Percentiles rank a stretch among this genome's conserved stretches.
These are phyloP conservation scores for Erebia palarica DNA, from an alignment of 2,888 invertebrate species.

Conservation along the genomic window DNA sequence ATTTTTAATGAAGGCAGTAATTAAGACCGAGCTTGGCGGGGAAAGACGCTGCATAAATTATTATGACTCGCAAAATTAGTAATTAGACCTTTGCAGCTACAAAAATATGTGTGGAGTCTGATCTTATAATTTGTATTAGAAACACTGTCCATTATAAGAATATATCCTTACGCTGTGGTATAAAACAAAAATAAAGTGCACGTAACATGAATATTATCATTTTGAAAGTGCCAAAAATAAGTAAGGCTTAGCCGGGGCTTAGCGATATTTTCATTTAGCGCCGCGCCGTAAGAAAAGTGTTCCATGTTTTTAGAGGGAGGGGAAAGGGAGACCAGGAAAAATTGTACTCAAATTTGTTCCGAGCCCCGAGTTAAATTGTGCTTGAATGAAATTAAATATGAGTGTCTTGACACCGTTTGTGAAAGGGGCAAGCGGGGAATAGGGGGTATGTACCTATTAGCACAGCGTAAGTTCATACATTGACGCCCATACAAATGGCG, in stretches of 20 bases:
- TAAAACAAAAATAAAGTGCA: no score
- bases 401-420: neutral
- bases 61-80: conserved; percentile 1
- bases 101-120: no score
- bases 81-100: neutral
- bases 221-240: conserved; percentile 19
- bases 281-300: conserved; percentile 4
- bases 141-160: no score
- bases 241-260: neutral
- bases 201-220: conserved; percentile 1
- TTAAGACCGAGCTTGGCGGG: conserved; percentile 1
- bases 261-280: conserved; percentile 16
- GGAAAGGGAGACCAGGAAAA: conserved; percentile 1
- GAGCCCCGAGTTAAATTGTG: conserved; percentile 18
- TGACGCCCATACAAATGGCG: no score
- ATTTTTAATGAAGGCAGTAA: conserved; percentile 4
- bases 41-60: conserved; percentile 4
- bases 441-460: neutral
- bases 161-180: no score
- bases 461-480: neutral
- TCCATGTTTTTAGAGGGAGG: conserved; percentile 2
- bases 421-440: neutral
- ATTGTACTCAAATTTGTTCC: conserved; percentile 18
- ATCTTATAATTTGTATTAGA: no score
- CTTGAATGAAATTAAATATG: conserved; percentile 16